Base-by-base conservation (phyloP, 2,888 invertebrate species). In the Drosophila melanosoma region DNA sequence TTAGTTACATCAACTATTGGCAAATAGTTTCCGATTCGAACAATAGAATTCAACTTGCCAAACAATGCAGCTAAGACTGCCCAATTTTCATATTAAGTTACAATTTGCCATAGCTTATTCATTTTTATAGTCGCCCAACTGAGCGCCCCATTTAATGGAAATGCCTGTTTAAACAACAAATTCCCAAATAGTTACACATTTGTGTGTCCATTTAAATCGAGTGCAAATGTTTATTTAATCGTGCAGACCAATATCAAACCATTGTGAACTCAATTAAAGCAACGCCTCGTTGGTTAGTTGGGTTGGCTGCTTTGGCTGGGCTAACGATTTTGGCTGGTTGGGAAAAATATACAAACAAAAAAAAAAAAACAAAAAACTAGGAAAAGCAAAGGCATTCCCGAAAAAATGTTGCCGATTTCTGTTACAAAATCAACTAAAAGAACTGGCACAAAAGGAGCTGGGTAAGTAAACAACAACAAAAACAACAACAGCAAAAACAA, bases 171-270 rank as follows among this genome's bases (percentile, higher is more conserved):
- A 51, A 61, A 72, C 35, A 71, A 38, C 48, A 66, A 76, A 63
- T 66, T 67, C 53, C 38, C 33, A 56, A 71, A 78, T 71, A 68
- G 56, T 69, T 61, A 29, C 33, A 42, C 40, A 51, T 57, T 74
- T 69, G 54, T 69, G 33, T 65, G 58, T 68, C 60, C 76, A 74
- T 76, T 79, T 76, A 74, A 79, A 70, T 77, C 70, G 77, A 77
- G 77, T 74, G 76, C 63, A 74, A 80, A 80, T 79, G 77, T 79
- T 80, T 80, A 79, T 80, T 74, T 76, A 79, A 79, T 80, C 70
- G 74, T 36, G 51, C 59, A 56, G 67, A 42, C 63, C 53, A 61
- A 65, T 58, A 58, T 57, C 58, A 40, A 73, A 68, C 32, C 62
- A 65, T 79, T 80, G 76, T 64, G 74, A 77, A 77, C 79, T 79